Conservation (phyloP, 2,797 vertebrate species). For the Thamnophis elegans region DNA sequence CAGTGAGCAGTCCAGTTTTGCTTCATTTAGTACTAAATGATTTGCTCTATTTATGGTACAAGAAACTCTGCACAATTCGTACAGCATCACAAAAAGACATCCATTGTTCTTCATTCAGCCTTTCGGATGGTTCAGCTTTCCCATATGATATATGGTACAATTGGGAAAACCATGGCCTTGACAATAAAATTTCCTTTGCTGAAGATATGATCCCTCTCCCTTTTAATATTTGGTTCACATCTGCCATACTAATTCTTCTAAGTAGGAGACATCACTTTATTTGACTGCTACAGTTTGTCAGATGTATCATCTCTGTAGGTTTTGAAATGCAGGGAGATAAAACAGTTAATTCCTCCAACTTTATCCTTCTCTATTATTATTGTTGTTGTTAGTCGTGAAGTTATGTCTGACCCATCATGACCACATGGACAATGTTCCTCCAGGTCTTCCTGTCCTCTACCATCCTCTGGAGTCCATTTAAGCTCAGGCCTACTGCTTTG, state of each 20-base stretch:
- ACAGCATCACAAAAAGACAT: not conserved
- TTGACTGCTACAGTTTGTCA: not conserved
- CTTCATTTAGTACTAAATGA: not conserved
- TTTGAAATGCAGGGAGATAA: not conserved
- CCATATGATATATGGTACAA: not conserved
- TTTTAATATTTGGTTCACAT: not conserved
- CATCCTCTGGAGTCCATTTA: no score
- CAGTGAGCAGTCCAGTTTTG: not conserved
- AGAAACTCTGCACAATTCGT: not conserved
- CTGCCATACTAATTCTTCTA: not conserved
- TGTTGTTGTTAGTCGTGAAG: no score
- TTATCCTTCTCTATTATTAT: not conserved
- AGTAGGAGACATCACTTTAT: not conserved
- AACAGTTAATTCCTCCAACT: not conserved
- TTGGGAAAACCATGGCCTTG: not conserved
- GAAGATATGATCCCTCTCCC: not conserved
- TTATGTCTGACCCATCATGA: no score
- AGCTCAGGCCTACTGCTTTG: no score
- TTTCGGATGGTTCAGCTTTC: not conserved
- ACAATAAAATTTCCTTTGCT: not conserved
- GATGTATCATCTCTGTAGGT: not conserved
- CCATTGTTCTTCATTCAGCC: not conserved
- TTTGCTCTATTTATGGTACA: not conserved
- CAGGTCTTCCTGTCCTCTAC: no score
- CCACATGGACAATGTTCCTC: no score